Evolutionary conservation across 2,888 invertebrate species (phyloP), one percentile per base, ranked within the genome.

Genomic region (Diloba caeruleocephala): DNA sequence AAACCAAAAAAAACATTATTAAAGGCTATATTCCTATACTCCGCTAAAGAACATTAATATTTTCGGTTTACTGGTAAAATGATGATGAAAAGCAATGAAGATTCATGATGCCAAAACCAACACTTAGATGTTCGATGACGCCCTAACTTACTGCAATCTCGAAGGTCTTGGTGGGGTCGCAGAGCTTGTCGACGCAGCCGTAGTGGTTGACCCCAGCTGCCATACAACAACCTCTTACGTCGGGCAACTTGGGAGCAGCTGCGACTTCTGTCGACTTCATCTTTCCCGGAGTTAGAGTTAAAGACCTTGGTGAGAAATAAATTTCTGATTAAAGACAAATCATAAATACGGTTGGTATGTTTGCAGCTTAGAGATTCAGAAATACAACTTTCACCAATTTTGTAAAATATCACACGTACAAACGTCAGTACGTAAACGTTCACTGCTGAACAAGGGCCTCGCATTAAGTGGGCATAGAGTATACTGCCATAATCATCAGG

Each of bases 181-280:
- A 98, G 68, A 98, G 94, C 78, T 96, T 97, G 75, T 96, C 95
- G 14, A 97, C 88, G 78, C 97, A 97, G 39, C 95, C 95, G 63
- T 95, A 94, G 82, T 97, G 96, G 32, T 95, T 95, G 79, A 97
- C 95, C 0, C 97, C 97, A 32, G 95, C 96, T 1, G 94, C 87
- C 9, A 94, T 92, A 76, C 97, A 97, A 81, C 97, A 97, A 0
- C 93, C 89, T n/a, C 94, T 91, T 0, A 97, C 95, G 77, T 97
- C 96, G 0, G 97, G 97, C 13, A 97, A 85, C 42, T 94, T 92
- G 0, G 97, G 97, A 1, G 96, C 94, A 10, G 94, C 93, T 1
- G 94, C 94, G 0, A 94, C 91, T 61, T 92, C 89, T 43, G 92
- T 94, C 7, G 92, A 92, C 85, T 94, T 95, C 88, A 94, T 92